phyloP scores from a whole-genome alignment of 2,888 invertebrate genomes.

The Hoplodrina blanda region DNA sequence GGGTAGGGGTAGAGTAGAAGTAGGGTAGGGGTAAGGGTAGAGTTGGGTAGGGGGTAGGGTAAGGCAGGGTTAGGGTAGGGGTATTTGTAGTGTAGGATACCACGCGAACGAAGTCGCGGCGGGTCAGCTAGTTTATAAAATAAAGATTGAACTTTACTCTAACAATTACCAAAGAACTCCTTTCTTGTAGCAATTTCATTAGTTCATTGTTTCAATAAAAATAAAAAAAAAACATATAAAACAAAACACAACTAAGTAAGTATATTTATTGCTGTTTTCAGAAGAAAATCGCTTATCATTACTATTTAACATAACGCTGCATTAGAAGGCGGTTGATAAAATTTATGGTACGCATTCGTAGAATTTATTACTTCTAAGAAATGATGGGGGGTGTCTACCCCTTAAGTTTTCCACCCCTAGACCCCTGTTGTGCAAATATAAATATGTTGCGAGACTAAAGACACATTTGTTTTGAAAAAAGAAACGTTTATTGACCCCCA shows the following conservation, averaged over 20 bases:
- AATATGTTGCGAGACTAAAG: slow-evolving; percentile 58
- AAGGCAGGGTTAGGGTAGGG: too few species aligned
- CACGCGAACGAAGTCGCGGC: too few species aligned
- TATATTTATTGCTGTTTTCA: slow-evolving; percentile 14
- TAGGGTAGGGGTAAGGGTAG: too few species aligned
- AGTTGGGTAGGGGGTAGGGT: too few species aligned
- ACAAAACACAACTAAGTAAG: slow-evolving; percentile 10
- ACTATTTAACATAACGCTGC: slow-evolving; percentile 75
- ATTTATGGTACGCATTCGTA: slow-evolving; percentile 84
- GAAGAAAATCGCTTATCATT: slow-evolving; percentile 41
- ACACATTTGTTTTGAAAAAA: slow-evolving; percentile 48
- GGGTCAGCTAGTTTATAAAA: too few species aligned
- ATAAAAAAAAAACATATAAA: neutral
- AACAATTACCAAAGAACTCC: too few species aligned
- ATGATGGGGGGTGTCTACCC: slow-evolving; percentile 64
- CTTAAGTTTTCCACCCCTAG: slow-evolving; percentile 51
- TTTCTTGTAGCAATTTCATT: too few species aligned
- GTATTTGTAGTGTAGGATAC: too few species aligned
- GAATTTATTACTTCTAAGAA: slow-evolving; percentile 80
- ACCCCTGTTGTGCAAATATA: slow-evolving; percentile 55
- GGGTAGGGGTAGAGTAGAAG: too few species aligned
- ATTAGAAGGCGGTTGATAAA: slow-evolving; percentile 79
- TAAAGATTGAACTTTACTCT: too few species aligned
- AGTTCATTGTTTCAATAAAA: too few species aligned
- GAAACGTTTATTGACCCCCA: slow-evolving; percentile 43